Evolutionary conservation across 1,140 invertebrate genomes (phyloP).

Genomic region (Drosophila orena): DNA sequence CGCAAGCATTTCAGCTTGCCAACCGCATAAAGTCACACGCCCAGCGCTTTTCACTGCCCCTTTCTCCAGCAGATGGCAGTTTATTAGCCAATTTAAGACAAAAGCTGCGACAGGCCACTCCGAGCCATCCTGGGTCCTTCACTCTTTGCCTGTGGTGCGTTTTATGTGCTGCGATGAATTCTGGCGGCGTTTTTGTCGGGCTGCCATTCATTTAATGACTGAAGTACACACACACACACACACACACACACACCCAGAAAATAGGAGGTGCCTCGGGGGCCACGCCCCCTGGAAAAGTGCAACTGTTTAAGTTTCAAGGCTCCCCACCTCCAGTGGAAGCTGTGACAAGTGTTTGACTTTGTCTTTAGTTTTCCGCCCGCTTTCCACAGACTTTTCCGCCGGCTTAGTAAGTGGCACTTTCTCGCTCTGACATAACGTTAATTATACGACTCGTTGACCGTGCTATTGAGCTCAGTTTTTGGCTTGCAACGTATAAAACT

Average conservation of each 20-base stretch:
- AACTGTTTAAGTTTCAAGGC: constrained; percentile 56
- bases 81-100: constrained; percentile 81
- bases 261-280: not conserved
- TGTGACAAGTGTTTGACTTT: constrained; percentile 78
- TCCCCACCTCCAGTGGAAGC: constrained; percentile 19
- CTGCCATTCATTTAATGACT: constrained; percentile 75
- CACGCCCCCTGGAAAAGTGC: constrained; percentile 65
- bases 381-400: constrained; percentile 8
- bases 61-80: constrained; percentile 59
- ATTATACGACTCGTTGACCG: constrained; percentile 82
- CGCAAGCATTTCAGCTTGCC: constrained; percentile 68
- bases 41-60: constrained; percentile 13
- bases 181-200: constrained; percentile 67
- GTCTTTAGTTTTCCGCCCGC: constrained; percentile 62
- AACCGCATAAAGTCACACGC: constrained; percentile 65
- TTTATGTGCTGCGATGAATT: constrained; percentile 82
- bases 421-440: constrained; percentile 61
- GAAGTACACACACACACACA: constrained; percentile 25
- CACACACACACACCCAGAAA: not conserved
- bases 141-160: constrained; percentile 62
- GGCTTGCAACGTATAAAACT: constrained; percentile 73
- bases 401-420: constrained; percentile 35
- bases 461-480: constrained; percentile 64
- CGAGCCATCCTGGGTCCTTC: constrained; percentile 16
- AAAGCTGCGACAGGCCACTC: constrained; percentile 60